A percentile compares a stretch with the other conserved stretches of the same genome.
Evolutionary conservation across 2,888 invertebrate genomes (phyloP).

Genomic region (Coleophora flavipennella): DNA sequence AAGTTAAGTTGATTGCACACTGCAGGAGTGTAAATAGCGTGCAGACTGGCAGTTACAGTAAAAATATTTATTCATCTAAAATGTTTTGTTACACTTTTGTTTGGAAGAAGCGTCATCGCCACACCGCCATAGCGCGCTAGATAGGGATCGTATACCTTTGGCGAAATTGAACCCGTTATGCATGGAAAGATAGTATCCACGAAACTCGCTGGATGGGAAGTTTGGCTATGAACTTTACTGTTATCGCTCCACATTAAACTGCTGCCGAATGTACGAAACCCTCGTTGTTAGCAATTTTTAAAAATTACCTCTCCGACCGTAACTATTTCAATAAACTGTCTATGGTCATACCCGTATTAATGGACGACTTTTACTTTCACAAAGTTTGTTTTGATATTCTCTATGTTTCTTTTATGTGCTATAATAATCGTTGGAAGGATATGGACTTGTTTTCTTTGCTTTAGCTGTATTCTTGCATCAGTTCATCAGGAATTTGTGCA

Average conservation of each 20-base stretch:
- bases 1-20: neutral
- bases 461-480: constrained; percentile 9
- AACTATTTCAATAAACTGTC: constrained; percentile 67
- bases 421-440: constrained; percentile 31
- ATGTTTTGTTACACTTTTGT: constrained; percentile 22
- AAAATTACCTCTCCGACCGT: constrained; percentile 56
- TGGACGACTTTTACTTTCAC: constrained; percentile 59
- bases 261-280: constrained; percentile 50
- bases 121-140: constrained; percentile 18
- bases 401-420: constrained; percentile 33
- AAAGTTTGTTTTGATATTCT: constrained; percentile 45
- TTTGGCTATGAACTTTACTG: constrained; percentile 67
- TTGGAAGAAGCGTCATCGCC: constrained; percentile 27
- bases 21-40: constrained; percentile 6
- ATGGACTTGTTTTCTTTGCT: constrained; percentile 30
- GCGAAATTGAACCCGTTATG: constrained; percentile 53
- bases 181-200: constrained; percentile 56
- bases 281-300: constrained; percentile 57
- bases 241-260: constrained; percentile 61
- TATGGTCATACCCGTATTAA: constrained; percentile 53
- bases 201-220: constrained; percentile 49
- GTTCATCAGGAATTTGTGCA: neutral
- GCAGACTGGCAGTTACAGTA: constrained; percentile 6
- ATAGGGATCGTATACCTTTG: constrained; percentile 51
- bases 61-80: constrained; percentile 19